Conservation (phyloP, 2,888 invertebrate species). For the Temnothorax unifasciatus region DNA sequence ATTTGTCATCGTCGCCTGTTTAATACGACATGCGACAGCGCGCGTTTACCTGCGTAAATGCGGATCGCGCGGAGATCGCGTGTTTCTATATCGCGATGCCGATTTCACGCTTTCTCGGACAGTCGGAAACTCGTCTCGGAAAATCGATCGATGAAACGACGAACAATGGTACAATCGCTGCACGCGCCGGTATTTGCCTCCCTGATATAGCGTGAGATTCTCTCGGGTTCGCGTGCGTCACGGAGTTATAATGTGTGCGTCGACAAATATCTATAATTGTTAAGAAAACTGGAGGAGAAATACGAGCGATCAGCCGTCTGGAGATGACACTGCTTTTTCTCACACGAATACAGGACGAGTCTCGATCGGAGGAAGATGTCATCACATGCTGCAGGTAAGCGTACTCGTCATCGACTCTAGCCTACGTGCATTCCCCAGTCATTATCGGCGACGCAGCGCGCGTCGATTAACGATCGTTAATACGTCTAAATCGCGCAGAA, state of each 20-base stretch:
- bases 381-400: not conserved
- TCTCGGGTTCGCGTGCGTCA: not conserved
- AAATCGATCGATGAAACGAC: not conserved
- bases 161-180: not conserved
- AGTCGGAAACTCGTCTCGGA: not conserved
- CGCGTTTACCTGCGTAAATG: conserved; percentile 51
- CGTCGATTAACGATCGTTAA: conserved; percentile 7
- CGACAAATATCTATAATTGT: not conserved
- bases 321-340: not conserved
- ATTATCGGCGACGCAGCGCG: not conserved
- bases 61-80: not conserved
- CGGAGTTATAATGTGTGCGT: not conserved
- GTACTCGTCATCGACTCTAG: not conserved
- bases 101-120: not conserved
- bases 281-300: not conserved
- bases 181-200: not conserved
- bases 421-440: not conserved
- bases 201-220: not conserved
- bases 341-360: not conserved
- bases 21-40: not conserved
- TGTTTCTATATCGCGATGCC: not conserved
- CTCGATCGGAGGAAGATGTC: not conserved
- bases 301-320: not conserved
- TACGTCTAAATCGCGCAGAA: conserved; percentile 28
- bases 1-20: conserved; percentile 37